Evolutionary conservation across 1,140 invertebrate species (phyloP), one percentile per base, ranked within the genome.

Genomic region (Mactra quadrangularis): DNA sequence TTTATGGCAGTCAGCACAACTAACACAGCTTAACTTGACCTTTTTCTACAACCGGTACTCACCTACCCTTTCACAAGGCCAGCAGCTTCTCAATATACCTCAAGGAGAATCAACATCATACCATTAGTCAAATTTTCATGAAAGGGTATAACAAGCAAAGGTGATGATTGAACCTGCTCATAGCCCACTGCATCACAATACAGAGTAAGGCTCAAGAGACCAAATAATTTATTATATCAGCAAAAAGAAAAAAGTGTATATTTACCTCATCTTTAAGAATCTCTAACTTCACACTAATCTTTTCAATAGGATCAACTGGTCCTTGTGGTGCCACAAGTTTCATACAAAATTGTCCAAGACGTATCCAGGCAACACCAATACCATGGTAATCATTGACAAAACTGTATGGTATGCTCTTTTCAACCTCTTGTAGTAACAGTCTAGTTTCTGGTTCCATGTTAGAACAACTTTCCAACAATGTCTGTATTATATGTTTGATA

Each of bases 271-370:
- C 75, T 52, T 76, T 72, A 35, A 86, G 38, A 70, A 91, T 83
- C 9, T 85, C 52, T 52, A 92, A 68, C 84, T 91, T 91, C 0
- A 92, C 81, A 3, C 72, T 59, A 11, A 85, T 27, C 79, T 91
- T 90, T 19, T 91, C 86, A 13, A 91, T 87, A 19, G 93, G 93
- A 83, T 93, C 93, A 11, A 92, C 89, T 59, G 89, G 87, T 11
- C 89, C 88, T 38, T 82, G 68, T 19, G 92, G 92, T 25, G 84
- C 85, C 55, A 91, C 59, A 25, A 92, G 68, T 33, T 84, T 62
- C 25, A 82, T 78, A 31, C 87, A 83, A 13, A 89, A 57, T 50
- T 89, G 66, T 45, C 90, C 90, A 15, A 90, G 66, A 59, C 84
- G 75, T 19, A 88, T 86, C 86, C 90, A 87, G 1, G 71, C 82